Percentiles rank a stretch among this genome's conserved stretches.
Conservation (phyloP, 2,113 vertebrate genomes). For the Rhizomys pruinosus region DNA sequence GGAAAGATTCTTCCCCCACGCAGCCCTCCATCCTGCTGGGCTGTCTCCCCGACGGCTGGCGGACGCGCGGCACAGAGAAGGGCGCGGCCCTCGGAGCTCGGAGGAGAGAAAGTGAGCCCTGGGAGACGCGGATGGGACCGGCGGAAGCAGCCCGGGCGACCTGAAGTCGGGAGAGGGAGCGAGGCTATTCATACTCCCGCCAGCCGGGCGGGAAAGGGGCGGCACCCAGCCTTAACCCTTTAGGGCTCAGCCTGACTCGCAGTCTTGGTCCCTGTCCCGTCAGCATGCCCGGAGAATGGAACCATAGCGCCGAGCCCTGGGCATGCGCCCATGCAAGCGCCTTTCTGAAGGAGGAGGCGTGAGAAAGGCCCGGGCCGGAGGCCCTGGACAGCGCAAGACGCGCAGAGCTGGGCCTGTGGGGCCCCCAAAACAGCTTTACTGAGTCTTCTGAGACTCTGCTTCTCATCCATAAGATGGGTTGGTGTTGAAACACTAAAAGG, state of each 20-base stretch:
- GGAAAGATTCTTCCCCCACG: constrained; percentile 89
- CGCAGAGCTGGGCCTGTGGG: background rate
- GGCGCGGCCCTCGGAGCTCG: constrained; percentile 5
- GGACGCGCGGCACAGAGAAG: background rate
- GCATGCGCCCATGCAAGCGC: background rate
- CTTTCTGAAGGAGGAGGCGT: background rate
- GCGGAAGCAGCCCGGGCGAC: constrained; percentile 24
- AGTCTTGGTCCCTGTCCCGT: background rate
- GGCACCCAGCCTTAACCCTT: constrained; percentile 76
- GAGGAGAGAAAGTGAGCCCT: background rate
- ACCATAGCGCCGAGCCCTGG: background rate
- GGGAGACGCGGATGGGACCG: background rate
- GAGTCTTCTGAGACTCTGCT: background rate
- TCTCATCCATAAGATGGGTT: background rate
- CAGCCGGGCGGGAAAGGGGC: constrained; percentile 66
- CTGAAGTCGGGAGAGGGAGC: constrained; percentile 40
- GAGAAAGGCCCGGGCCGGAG: background rate
- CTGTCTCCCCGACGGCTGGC: constrained; percentile 1
- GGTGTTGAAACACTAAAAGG: background rate
- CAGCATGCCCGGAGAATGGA: background rate
- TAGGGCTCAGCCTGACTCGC: background rate
- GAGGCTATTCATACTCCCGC: constrained; percentile 81
- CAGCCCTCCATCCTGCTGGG: constrained; percentile 79
- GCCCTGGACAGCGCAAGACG: background rate
- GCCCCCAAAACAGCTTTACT: background rate